A percentile compares a stretch with the other conserved stretches of the same genome.
Evolutionary conservation across 1,140 invertebrate species (phyloP).

Genomic region (Schmidtea mediterranea): DNA sequence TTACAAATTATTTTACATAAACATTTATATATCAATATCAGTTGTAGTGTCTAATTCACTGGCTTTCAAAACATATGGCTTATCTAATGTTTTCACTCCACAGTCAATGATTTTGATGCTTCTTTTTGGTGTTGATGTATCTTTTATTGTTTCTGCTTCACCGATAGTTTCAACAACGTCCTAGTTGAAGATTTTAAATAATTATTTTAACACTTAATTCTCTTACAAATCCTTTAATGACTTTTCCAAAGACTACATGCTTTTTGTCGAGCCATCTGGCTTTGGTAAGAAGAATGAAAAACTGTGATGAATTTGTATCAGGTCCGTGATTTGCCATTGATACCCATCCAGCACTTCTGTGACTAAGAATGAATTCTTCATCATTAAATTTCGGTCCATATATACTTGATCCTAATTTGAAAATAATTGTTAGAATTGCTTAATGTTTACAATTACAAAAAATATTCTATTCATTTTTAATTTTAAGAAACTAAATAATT

Average conservation of each 20-base stretch:
- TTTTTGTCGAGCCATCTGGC: slow-evolving; percentile 67
- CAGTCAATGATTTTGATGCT: slow-evolving; percentile 14
- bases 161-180: slow-evolving; percentile 12
- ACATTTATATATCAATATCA: background rate
- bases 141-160: slow-evolving; percentile 10
- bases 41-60: background rate
- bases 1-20: background rate
- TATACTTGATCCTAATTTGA: slow-evolving; percentile 36
- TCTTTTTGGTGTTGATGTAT: slow-evolving; percentile 11
- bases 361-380: slow-evolving; percentile 17
- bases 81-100: slow-evolving; percentile 11
- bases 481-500: too few species aligned
- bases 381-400: slow-evolving; percentile 52
- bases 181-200: slow-evolving; percentile 1
- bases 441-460: too few species aligned
- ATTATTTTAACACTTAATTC: background rate
- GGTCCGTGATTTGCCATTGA: slow-evolving; percentile 22
- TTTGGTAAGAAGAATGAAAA: slow-evolving; percentile 52
- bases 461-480: too few species aligned
- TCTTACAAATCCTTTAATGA: slow-evolving; percentile 22
- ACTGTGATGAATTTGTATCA: slow-evolving; percentile 26
- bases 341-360: slow-evolving; percentile 16
- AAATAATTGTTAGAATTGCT: too few species aligned
- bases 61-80: slow-evolving; percentile 7
- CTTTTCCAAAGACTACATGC: slow-evolving; percentile 76